Evolutionary conservation across 2,113 vertebrate species (phyloP).

Genomic region (Meles meles): DNA sequence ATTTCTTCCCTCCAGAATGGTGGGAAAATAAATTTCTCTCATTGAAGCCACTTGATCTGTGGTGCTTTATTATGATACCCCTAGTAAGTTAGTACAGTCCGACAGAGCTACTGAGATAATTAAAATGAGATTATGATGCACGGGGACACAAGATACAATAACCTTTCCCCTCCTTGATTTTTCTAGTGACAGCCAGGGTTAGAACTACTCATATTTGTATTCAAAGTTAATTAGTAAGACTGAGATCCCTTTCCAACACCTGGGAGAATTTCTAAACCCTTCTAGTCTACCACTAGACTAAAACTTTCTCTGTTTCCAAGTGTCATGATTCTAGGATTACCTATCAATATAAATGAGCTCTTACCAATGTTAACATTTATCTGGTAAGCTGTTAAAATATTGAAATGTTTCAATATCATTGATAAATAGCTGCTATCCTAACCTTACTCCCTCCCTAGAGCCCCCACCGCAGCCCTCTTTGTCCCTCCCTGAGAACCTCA

Average conservation of each 20-base stretch:
- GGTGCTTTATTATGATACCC: not conserved
- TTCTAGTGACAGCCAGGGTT: not conserved
- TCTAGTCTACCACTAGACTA: not conserved
- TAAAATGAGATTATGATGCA: not conserved
- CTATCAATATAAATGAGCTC: not conserved
- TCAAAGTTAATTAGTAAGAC: not conserved
- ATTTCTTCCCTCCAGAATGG: not conserved
- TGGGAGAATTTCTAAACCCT: not conserved
- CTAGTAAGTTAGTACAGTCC: not conserved
- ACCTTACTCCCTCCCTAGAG: not conserved
- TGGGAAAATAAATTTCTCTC: not conserved
- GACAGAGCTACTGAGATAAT: not conserved
- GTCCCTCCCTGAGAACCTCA: not conserved
- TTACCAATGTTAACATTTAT: not conserved
- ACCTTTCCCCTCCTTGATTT: not conserved
- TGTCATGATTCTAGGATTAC: not conserved
- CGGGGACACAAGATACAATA: not conserved
- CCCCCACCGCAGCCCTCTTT: too few relatives aligned
- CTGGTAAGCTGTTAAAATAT: not conserved
- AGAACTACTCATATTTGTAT: not conserved
- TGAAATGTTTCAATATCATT: not conserved
- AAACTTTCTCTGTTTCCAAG: not conserved
- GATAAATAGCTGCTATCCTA: not conserved
- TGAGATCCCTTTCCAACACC: not conserved
- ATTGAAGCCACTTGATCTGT: not conserved